Evolutionary conservation across 2,113 vertebrate genomes (phyloP), one percentile per base, ranked within the genome.

Genomic region (Xiphophorus hellerii): DNA sequence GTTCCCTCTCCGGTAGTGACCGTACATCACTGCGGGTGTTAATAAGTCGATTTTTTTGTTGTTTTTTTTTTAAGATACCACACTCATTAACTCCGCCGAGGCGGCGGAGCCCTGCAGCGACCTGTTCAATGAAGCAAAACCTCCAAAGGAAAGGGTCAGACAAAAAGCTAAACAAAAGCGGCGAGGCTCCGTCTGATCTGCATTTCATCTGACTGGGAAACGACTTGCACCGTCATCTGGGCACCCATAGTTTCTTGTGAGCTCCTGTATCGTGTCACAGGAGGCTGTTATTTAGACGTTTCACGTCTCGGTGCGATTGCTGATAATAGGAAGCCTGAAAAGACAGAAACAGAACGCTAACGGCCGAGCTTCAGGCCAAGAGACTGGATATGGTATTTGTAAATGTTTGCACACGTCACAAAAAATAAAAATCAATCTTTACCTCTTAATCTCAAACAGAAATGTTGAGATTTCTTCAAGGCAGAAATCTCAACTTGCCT

Each of bases 1-100:
- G 44, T 48, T 58, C 9, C 7, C 25, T 74, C 58, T 35, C 14
- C n/a, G 44, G 62, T 15, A 65, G 29, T 63, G 67, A 69, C 64
- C 67, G 27, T 22, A 69, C 71, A 80, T 68, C 20, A 58, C 61
- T 69, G 66, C 78, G 70, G 76, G 79, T 84, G 78, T 76, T 84
- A 64, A 35, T 64, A 33, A 25, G 64, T 66, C 2, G 22, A n/a
- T n/a, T n/a, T 37, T 37, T 10, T 2, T 9, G 8, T 10, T 35
- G 9, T 10, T 1, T 9, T 10, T 35, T 75, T 30, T 35, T 35
- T 35, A 8, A 78, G 71, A 69, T 70, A 70, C 42, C 6, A 66
- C 6, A 66, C 27, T 70, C 60, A 68, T 70, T 67, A 71, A 66
- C 51, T 70, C 77, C 62, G 75, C 29, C 68, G 37, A 62, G 69